These are phyloP conservation scores for Coregonus sp. DNA, from an alignment of 2,797 vertebrate species.

Conservation along the genomic window DNA sequence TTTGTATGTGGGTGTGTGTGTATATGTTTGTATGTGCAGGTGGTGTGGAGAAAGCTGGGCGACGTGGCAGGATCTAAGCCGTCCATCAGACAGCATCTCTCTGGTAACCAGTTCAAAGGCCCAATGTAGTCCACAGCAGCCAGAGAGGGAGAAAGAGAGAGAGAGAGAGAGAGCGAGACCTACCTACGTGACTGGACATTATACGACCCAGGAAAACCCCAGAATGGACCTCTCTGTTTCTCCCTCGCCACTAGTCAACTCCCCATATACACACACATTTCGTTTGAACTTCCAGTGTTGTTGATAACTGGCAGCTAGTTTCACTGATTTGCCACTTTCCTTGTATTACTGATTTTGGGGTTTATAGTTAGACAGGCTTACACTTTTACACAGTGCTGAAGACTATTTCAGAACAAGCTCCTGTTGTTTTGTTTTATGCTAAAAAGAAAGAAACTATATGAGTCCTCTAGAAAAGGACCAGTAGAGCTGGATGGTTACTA, in stretches of 20 bases:
- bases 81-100: conserved; percentile 93
- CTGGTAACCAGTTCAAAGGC: conserved; percentile 97
- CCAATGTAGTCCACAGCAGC: conserved; percentile 82
- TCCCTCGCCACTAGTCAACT: conserved; percentile 10
- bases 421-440: conserved; percentile 3
- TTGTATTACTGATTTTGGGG: background rate
- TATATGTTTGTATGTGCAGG: conserved; percentile 69
- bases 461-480: conserved; percentile 23
- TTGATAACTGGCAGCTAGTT: conserved; percentile 69
- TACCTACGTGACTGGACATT: conserved; percentile 27
- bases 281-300: conserved; percentile 47
- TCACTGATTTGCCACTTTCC: conserved; percentile 47
- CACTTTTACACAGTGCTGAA: background rate
- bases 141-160: background rate
- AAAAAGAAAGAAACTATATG: conserved; percentile 12
- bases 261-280: conserved; percentile 19
- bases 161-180: too few relatives aligned
- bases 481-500: conserved; percentile 43
- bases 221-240: conserved; percentile 35
- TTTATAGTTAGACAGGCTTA: background rate
- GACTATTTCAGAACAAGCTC: conserved; percentile 11
- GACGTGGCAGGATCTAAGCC: conserved; percentile 93
- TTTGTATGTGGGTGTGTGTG: background rate
- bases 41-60: conserved; percentile 96
- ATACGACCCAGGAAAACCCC: conserved; percentile 17